phyloP scores from a whole-genome alignment of 1,140 invertebrate genomes.

The Bombus breviceps region DNA sequence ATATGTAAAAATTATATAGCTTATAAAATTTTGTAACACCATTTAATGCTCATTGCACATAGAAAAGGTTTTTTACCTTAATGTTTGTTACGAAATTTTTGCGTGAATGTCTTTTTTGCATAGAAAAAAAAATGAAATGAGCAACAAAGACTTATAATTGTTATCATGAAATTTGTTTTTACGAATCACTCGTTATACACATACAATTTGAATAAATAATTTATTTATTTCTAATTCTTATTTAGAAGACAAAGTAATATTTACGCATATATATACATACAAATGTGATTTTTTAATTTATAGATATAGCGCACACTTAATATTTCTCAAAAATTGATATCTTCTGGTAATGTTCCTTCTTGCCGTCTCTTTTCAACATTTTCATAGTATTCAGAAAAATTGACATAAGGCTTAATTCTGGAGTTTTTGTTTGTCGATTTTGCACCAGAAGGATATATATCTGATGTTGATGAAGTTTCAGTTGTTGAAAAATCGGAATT shows the following conservation, averaged over 20 bases:
- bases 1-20: slow-evolving; percentile 1
- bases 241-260: neutral
- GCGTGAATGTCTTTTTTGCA: neutral
- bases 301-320: neutral
- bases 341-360: slow-evolving; percentile 84
- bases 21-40: neutral
- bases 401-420: slow-evolving; percentile 91
- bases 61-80: neutral
- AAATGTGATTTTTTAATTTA: slow-evolving; percentile 4
- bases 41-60: neutral
- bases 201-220: slow-evolving; percentile 2
- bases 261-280: slow-evolving; percentile 4
- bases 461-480: slow-evolving; percentile 78
- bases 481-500: slow-evolving; percentile 75
- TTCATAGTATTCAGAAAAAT: slow-evolving; percentile 92
- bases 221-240: slow-evolving; percentile 25
- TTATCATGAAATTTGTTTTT: neutral
- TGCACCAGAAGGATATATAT: slow-evolving; percentile 79
- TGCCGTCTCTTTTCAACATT: slow-evolving; percentile 86
- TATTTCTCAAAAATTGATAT: slow-evolving; percentile 79
- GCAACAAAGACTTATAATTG: neutral
- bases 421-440: slow-evolving; percentile 83
- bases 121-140: neutral
- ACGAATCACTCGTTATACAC: neutral
- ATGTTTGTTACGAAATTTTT: neutral